phyloP scores from a whole-genome alignment of 2,797 vertebrate genomes.

The Lepus townsendii region DNA sequence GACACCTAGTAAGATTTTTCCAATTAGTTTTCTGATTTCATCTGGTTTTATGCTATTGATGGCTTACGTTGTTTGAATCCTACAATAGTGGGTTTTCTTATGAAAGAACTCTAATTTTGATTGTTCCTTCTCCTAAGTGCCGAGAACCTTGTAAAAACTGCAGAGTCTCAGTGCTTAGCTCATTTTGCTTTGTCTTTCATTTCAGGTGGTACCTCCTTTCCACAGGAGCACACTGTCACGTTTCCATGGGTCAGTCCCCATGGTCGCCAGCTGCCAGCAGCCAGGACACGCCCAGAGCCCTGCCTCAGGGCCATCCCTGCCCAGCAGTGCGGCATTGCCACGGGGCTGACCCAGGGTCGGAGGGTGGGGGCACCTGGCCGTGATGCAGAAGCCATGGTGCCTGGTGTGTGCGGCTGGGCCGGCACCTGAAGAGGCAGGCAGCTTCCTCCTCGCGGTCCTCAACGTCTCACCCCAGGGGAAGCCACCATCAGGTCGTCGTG shows the following conservation, averaged over 20 bases:
- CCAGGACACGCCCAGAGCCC: background rate
- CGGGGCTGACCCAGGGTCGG: background rate
- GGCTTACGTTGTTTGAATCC: background rate
- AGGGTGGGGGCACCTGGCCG: background rate
- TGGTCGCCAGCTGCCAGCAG: too few relatives aligned
- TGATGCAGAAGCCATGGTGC: background rate
- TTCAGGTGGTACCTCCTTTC: background rate
- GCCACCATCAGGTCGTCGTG: background rate
- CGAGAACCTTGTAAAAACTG: background rate
- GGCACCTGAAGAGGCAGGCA: background rate
- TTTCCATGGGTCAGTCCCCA: background rate
- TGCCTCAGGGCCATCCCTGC: background rate
- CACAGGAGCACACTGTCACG: background rate
- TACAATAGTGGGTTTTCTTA: conserved; percentile 25
- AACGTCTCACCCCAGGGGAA: background rate
- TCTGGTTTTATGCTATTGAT: background rate
- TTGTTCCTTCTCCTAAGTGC: background rate
- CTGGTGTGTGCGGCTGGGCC: background rate
- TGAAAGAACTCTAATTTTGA: conserved; percentile 2
- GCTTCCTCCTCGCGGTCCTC: background rate
- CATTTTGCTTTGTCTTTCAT: background rate
- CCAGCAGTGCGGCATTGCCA: background rate
- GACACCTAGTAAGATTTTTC: background rate
- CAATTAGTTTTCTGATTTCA: background rate
- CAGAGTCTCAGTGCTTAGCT: background rate